Percentiles rank a stretch among this genome's conserved stretches.
Conservation (phyloP, 2,797 vertebrate genomes). For the Dromococcyx pavoninus region DNA sequence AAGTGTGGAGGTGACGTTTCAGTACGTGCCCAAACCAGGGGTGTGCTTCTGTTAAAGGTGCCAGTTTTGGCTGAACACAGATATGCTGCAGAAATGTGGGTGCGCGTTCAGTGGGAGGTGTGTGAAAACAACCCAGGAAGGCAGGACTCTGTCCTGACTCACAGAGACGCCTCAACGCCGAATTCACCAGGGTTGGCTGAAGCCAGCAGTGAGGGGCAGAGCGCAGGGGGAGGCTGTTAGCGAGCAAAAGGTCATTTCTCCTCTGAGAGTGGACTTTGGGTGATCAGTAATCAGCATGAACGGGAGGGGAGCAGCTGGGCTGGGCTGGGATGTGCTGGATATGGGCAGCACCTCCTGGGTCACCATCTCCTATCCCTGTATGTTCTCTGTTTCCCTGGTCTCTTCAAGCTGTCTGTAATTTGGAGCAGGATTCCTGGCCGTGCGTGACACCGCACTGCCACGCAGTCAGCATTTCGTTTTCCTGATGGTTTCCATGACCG, state of each 20-base stretch:
- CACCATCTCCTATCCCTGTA: rapidly evolving
- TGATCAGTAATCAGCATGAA: background rate
- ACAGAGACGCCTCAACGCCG: rapidly evolving
- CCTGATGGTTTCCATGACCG: rapidly evolving
- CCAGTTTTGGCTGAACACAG: background rate
- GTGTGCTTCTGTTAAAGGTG: background rate
- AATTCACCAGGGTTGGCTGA: rapidly evolving
- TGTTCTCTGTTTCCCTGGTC: background rate
- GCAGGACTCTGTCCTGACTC: background rate
- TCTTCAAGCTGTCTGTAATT: rapidly evolving
- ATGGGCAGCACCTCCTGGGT: background rate
- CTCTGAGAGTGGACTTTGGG: background rate
- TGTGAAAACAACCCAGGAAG: background rate
- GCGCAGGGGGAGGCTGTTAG: rapidly evolving
- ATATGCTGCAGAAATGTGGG: rapidly evolving
- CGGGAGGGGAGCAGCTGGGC: background rate
- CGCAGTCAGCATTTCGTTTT: rapidly evolving
- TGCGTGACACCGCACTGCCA: rapidly evolving
- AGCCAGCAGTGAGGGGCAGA: background rate
- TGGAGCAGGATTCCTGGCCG: background rate
- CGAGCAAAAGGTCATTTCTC: background rate
- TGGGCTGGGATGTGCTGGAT: background rate
- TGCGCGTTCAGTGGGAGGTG: background rate
- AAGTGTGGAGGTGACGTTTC: rapidly evolving
- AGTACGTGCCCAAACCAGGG: background rate